Conservation (phyloP, 2,797 vertebrate genomes). For the Florisuga fusca region DNA sequence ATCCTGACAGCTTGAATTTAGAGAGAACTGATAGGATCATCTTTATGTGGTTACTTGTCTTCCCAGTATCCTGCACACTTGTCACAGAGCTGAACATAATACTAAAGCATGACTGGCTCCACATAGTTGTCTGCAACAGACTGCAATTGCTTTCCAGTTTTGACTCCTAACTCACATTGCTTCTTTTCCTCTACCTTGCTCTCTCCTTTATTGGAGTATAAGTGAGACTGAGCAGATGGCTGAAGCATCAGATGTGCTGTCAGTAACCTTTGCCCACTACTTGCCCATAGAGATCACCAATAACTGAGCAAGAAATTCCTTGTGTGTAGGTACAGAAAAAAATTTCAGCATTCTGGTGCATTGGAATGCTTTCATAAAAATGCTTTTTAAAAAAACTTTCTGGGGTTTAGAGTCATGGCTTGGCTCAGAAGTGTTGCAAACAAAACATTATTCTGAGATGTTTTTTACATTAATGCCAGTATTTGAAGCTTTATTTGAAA, state of each 20-base stretch:
- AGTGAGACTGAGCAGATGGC: background rate
- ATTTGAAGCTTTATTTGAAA: background rate
- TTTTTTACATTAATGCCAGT: background rate
- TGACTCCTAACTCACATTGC: background rate
- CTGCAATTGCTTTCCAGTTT: background rate
- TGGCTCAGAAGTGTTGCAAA: background rate
- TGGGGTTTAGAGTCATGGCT: background rate
- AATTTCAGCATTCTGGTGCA: background rate
- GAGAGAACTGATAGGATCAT: background rate
- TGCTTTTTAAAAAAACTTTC: background rate
- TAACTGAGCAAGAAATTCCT: background rate
- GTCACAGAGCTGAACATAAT: background rate
- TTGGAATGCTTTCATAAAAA: background rate
- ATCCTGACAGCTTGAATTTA: background rate
- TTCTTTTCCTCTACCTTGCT: background rate
- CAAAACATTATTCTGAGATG: background rate
- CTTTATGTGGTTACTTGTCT: background rate
- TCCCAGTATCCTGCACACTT: background rate
- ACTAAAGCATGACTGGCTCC: background rate
- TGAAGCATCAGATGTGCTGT: background rate
- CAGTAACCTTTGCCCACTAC: background rate
- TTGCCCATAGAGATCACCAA: background rate
- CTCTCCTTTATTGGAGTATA: background rate
- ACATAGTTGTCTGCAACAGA: background rate
- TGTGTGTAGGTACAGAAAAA: background rate